Percentiles rank a stretch among this genome's conserved stretches.
Conservation (phyloP, 2,797 vertebrate species). For the Catharus ustulatus region DNA sequence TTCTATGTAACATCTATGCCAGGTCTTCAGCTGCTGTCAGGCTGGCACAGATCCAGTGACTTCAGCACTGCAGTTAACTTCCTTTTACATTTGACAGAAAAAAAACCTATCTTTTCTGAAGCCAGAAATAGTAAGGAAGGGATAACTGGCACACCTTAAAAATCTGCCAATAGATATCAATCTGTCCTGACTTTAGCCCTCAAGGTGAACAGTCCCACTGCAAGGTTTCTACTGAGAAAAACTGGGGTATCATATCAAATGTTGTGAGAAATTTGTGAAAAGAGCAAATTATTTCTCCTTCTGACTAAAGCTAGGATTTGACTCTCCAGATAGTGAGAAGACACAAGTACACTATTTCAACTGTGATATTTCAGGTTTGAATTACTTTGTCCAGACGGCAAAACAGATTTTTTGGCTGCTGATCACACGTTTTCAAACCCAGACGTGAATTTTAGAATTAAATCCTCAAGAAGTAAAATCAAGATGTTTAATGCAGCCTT, state of each 20-base stretch:
- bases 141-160: background rate
- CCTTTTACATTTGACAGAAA: background rate
- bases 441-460: background rate
- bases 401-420: background rate
- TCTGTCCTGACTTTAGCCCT: background rate
- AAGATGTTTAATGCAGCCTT: background rate
- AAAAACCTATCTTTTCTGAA: background rate
- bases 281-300: background rate
- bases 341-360: background rate
- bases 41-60: background rate
- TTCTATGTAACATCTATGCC: background rate
- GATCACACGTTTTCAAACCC: background rate
- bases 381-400: background rate
- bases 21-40: conserved; percentile 7
- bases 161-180: background rate
- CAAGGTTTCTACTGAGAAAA: background rate
- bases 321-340: background rate
- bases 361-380: background rate
- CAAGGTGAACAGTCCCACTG: background rate
- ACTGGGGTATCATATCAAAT: background rate
- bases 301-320: background rate
- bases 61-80: background rate
- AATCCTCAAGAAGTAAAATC: background rate
- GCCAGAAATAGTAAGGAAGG: background rate
- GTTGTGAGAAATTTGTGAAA: background rate